Conservation (phyloP, 2,888 invertebrate genomes). For the Cephus pulcher region DNA sequence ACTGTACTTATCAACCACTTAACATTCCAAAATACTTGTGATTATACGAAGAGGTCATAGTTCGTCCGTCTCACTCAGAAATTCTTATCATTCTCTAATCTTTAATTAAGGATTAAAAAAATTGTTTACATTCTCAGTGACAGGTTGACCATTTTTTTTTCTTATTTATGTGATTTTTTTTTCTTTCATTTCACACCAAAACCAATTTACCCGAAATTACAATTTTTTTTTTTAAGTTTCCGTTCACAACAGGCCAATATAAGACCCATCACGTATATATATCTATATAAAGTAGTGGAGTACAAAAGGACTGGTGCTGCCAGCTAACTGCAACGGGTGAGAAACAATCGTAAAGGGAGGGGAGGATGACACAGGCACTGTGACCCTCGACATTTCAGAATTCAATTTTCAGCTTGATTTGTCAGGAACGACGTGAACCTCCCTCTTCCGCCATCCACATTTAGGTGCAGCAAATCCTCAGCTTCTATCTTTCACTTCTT, state of each 20-base stretch:
- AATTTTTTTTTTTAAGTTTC: background rate
- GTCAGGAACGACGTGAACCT: conserved; percentile 44
- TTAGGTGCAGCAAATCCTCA: background rate
- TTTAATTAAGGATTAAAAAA: background rate
- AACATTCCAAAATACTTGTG: background rate
- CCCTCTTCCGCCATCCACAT: background rate
- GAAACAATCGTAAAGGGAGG: conserved; percentile 42
- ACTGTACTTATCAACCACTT: background rate
- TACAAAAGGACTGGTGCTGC: background rate
- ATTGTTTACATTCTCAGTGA: background rate
- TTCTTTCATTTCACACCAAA: background rate
- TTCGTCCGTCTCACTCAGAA: background rate
- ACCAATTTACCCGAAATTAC: background rate
- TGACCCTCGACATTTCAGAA: conserved; percentile 47
- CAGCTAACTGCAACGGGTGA: conserved; percentile 26
- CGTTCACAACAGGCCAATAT: background rate
- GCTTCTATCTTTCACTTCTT: background rate
- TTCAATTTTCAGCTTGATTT: conserved; percentile 65
- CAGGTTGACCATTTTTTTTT: background rate
- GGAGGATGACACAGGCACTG: conserved; percentile 18
- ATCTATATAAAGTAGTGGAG: background rate
- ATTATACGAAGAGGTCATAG: background rate
- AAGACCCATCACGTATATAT: background rate
- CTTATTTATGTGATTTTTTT: background rate
- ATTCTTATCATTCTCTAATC: background rate